A percentile compares a stretch with the other conserved stretches of the same genome.
These are phyloP conservation scores for Xylota sylvarum DNA, from an alignment of 2,888 invertebrate genomes.

Conservation along the genomic window DNA sequence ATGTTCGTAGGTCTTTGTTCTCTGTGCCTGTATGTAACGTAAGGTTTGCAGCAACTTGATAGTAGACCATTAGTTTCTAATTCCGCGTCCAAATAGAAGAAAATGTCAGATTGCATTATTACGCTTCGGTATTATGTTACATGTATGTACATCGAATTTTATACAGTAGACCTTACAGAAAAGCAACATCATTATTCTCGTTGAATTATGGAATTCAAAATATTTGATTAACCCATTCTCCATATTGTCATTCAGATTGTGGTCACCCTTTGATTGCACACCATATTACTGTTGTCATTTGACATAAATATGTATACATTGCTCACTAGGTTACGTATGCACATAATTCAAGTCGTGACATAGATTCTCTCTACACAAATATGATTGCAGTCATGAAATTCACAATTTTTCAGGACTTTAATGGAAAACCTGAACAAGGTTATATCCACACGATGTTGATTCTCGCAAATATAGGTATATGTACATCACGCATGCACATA, in stretches of 20 bases:
- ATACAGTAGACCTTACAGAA: no score
- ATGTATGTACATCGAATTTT: no score
- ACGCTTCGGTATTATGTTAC: no score
- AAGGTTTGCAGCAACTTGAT: no score
- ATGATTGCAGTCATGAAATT: background rate
- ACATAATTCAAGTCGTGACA: background rate
- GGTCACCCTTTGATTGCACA: background rate
- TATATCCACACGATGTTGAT: slow-evolving; percentile 29
- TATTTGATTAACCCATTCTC: no score
- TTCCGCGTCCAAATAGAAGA: no score
- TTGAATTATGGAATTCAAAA: no score
- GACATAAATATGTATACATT: background rate
- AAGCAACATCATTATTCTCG: no score
- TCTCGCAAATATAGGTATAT: slow-evolving; percentile 20
- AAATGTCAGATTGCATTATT: no score
- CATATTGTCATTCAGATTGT: background rate
- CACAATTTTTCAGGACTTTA: background rate
- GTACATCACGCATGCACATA: slow-evolving; percentile 2
- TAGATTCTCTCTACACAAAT: background rate
- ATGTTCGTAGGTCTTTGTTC: no score
- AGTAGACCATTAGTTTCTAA: no score
- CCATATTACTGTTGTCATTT: background rate
- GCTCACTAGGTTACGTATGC: background rate
- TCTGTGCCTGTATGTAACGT: no score
- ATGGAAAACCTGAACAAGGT: slow-evolving; percentile 5